These are phyloP conservation scores for Brachionus asplanchnoidis DNA, from an alignment of 1,140 invertebrate species.

Conservation along the genomic window DNA sequence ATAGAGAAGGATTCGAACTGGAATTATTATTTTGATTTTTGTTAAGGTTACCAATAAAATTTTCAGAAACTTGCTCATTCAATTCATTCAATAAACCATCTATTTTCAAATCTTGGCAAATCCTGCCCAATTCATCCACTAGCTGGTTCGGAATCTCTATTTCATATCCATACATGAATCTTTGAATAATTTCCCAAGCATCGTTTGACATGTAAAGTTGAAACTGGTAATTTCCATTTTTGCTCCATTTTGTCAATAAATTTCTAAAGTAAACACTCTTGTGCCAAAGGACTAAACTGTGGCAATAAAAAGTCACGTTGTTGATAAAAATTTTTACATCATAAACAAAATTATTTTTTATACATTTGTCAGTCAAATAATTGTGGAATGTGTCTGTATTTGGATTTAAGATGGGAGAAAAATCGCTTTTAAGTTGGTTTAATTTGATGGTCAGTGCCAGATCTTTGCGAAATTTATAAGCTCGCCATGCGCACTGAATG, in stretches of 20 bases:
- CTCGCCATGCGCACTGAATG: background rate
- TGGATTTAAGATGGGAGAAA: background rate
- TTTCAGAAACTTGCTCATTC: background rate
- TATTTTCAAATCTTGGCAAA: background rate
- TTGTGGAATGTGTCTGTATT: background rate
- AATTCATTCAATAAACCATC: background rate
- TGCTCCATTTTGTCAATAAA: background rate
- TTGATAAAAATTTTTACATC: background rate
- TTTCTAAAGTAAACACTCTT: slow-evolving; percentile 12
- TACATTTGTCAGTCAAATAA: background rate
- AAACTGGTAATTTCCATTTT: background rate
- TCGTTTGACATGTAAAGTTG: background rate
- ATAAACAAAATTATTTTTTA: background rate
- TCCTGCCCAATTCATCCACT: background rate
- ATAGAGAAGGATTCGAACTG: background rate
- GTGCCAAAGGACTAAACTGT: slow-evolving; percentile 6
- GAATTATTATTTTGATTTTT: slow-evolving; percentile 6
- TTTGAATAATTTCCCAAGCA: slow-evolving; percentile 13
- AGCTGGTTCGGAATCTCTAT: background rate
- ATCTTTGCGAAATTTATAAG: background rate
- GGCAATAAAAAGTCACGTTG: background rate
- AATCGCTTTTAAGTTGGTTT: background rate
- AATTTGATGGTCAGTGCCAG: background rate
- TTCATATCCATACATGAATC: background rate
- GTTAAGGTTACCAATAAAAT: background rate